These are phyloP conservation scores for Ricordea florida DNA, from an alignment of 92 coral and sea anemone species.

Conservation along the genomic window DNA sequence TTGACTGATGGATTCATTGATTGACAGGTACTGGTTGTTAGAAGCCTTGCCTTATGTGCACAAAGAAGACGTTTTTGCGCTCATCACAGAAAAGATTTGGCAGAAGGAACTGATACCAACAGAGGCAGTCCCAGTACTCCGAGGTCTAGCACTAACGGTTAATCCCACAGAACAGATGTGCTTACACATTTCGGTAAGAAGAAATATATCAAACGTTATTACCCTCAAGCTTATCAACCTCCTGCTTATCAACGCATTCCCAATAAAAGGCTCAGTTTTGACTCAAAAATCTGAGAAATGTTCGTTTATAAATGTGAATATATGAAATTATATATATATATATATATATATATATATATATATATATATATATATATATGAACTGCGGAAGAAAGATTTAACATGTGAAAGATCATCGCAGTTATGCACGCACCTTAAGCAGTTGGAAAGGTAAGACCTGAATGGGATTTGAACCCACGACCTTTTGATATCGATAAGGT, in stretches of 20 bases:
- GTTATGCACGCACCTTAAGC: too few relatives aligned
- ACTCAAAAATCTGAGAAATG: too few relatives aligned
- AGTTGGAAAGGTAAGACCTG: too few relatives aligned
- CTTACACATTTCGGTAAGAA: slow-evolving; percentile 1
- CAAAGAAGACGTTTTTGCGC: slow-evolving; percentile 6
- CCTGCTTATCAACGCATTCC: not conserved
- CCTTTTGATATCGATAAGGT: too few relatives aligned
- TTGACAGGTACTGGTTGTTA: slow-evolving; percentile 22
- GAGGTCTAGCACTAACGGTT: slow-evolving; percentile 5
- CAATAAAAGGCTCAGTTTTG: not conserved
- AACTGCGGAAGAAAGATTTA: too few relatives aligned
- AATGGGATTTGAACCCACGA: too few relatives aligned
- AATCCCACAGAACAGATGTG: slow-evolving; percentile 14
- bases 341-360: too few relatives aligned
- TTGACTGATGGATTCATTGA: not conserved
- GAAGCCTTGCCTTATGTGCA: slow-evolving; percentile 17
- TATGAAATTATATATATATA: too few relatives aligned
- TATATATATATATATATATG: too few relatives aligned
- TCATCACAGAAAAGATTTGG: not conserved
- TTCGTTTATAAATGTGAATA: too few relatives aligned
- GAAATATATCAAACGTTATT: too few relatives aligned
- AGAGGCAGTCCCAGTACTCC: slow-evolving; percentile 19
- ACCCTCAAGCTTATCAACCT: not conserved
- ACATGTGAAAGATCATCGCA: too few relatives aligned
- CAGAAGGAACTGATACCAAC: not conserved